phyloP scores from a whole-genome alignment of 2,113 vertebrate genomes.

The Apteryx owenii region DNA sequence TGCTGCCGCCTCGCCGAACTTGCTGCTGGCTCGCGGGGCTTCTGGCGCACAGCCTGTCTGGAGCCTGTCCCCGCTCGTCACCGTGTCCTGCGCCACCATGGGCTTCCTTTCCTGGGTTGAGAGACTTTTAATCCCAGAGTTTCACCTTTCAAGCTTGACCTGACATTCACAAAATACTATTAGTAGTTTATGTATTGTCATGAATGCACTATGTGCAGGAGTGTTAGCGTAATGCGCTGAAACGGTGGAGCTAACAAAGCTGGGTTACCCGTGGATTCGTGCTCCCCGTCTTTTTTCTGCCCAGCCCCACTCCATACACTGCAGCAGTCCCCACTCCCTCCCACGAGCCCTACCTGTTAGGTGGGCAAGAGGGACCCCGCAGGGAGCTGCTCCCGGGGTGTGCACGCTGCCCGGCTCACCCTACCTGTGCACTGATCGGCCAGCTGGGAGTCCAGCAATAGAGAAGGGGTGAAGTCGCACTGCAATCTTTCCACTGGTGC shows the following conservation, averaged over 20 bases:
- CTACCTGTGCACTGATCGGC: fast-evolving
- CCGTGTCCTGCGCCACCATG: background rate
- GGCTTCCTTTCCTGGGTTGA: fast-evolving
- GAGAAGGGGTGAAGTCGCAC: background rate
- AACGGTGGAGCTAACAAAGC: background rate
- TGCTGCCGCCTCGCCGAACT: fast-evolving
- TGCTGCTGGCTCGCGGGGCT: background rate
- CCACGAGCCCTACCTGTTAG: too few species aligned
- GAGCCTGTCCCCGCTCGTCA: background rate
- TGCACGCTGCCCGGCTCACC: fast-evolving
- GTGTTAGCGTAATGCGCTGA: background rate
- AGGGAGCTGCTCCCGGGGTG: fast-evolving
- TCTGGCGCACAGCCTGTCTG: fast-evolving
- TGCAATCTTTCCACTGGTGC: fast-evolving
- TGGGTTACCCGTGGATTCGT: background rate
- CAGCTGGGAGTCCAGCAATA: background rate
- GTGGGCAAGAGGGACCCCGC: too few species aligned
- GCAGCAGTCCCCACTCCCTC: background rate
- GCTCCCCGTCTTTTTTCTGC: background rate
- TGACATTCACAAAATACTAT: fast-evolving
- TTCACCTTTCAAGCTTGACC: fast-evolving
- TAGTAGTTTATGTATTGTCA: fast-evolving
- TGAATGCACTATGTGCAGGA: background rate
- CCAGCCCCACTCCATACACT: fast-evolving
- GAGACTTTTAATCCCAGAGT: background rate